These are phyloP conservation scores for Nemurella pictetii DNA, from an alignment of 2,888 invertebrate genomes.

Conservation along the genomic window DNA sequence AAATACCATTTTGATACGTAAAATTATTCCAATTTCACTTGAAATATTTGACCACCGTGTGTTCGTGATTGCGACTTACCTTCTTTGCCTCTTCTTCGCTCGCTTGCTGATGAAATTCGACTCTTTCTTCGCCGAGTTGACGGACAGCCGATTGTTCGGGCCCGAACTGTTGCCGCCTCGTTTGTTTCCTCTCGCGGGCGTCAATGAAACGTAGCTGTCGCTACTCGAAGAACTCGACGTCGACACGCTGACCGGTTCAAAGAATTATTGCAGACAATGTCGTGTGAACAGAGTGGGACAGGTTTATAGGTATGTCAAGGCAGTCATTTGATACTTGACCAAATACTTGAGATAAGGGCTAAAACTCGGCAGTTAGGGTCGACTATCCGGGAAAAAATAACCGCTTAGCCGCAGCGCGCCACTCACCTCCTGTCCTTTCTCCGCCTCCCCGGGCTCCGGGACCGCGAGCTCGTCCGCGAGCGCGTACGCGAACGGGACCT, in stretches of 20 bases:
- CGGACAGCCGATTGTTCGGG: not conserved
- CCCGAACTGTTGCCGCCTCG: not conserved
- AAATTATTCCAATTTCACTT: too few relatives aligned
- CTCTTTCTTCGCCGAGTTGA: not conserved
- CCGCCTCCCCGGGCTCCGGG: constrained; percentile 41
- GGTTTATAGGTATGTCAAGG: too few relatives aligned
- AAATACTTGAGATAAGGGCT: too few relatives aligned
- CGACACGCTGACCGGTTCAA: not conserved
- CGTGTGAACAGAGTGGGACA: too few relatives aligned
- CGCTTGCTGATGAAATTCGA: not conserved
- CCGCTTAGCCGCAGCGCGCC: too few relatives aligned
- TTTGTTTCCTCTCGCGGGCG: not conserved
- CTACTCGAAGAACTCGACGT: not conserved
- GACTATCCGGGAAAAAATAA: too few relatives aligned
- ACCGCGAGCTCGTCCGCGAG: constrained; percentile 46
- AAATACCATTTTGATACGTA: too few relatives aligned
- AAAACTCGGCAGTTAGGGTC: too few relatives aligned
- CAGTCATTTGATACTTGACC: too few relatives aligned
- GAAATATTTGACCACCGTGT: too few relatives aligned
- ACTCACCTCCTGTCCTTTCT: constrained; percentile 40
- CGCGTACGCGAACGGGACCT: constrained; percentile 52
- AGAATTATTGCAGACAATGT: too few relatives aligned
- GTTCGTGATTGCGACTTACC: not conserved
- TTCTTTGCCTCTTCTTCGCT: not conserved
- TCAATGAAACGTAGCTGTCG: not conserved